Evolutionary conservation across 2,888 invertebrate genomes (phyloP).

Genomic region (Leucophenga maculata): DNA sequence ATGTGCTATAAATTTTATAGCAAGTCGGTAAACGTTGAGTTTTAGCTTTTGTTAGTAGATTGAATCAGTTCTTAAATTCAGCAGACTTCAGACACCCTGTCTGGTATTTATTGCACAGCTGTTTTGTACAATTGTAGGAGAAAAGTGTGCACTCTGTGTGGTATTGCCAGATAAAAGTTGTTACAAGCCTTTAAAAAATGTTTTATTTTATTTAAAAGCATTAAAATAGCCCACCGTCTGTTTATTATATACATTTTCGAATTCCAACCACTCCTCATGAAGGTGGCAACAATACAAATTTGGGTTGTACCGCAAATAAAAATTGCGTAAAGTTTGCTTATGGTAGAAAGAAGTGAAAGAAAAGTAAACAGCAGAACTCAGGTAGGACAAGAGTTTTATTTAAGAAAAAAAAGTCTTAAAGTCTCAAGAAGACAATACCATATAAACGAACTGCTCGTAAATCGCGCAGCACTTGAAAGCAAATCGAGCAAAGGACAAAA

Average conservation of each 20-base stretch:
- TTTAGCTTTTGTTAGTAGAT: too few species aligned
- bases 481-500: background rate
- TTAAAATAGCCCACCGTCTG: conserved; percentile 36
- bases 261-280: conserved; percentile 6
- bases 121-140: too few species aligned
- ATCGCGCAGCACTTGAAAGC: conserved; percentile 38
- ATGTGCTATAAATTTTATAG: too few species aligned
- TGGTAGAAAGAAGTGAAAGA: conserved; percentile 25
- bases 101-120: too few species aligned
- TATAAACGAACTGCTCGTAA: conserved; percentile 61
- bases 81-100: too few species aligned
- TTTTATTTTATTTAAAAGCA: too few species aligned
- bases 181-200: too few species aligned
- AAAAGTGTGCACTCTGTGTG: too few species aligned
- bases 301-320: conserved; percentile 29
- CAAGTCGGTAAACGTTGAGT: too few species aligned
- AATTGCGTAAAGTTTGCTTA: conserved; percentile 55
- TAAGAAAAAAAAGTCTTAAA: background rate
- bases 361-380: conserved; percentile 24
- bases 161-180: too few species aligned
- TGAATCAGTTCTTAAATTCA: too few species aligned
- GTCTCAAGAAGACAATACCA: conserved; percentile 47
- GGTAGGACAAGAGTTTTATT: background rate
- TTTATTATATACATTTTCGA: conserved; percentile 50
- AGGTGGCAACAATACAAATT: conserved; percentile 24